phyloP scores from a whole-genome alignment of 2,113 vertebrate species.

The Sebastes schlegelii region DNA sequence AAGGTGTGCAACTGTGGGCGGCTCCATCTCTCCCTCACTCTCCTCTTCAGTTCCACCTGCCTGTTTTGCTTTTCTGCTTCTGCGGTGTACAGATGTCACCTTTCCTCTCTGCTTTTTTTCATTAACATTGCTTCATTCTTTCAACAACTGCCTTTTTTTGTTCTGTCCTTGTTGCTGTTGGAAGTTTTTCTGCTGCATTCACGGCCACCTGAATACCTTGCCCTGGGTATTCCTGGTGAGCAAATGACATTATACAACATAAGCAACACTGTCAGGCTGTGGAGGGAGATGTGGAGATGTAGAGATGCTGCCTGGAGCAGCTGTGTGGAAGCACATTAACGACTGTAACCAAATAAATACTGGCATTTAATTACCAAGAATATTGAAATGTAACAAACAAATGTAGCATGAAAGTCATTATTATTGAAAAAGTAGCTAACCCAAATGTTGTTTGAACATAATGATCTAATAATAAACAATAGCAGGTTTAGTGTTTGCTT shows the following conservation, averaged over 20 bases:
- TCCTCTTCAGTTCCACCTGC: slow-evolving; percentile 2
- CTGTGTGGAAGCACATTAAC: slow-evolving; percentile 17
- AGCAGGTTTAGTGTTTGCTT: neutral
- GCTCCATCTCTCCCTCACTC: slow-evolving; percentile 9
- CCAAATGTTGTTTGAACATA: slow-evolving; percentile 19
- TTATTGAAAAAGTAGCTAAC: slow-evolving; percentile 7
- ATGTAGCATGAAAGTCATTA: slow-evolving; percentile 16
- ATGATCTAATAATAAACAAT: slow-evolving; percentile 2
- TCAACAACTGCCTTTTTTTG: slow-evolving; percentile 1
- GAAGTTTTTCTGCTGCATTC: slow-evolving; percentile 4
- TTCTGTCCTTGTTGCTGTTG: neutral
- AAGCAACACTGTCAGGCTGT: slow-evolving; percentile 3
- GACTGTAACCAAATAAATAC: slow-evolving; percentile 31
- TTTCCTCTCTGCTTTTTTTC: slow-evolving; percentile 14
- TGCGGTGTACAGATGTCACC: slow-evolving; percentile 19
- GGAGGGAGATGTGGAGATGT: slow-evolving; percentile 5
- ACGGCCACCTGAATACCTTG: slow-evolving; percentile 5
- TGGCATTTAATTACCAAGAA: slow-evolving; percentile 5
- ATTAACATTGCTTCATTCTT: neutral
- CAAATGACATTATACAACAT: slow-evolving; percentile 22
- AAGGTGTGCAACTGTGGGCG: neutral
- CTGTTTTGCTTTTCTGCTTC: slow-evolving; percentile 16
- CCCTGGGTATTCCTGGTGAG: slow-evolving; percentile 1
- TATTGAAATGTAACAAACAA: slow-evolving; percentile 19
- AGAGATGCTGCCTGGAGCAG: slow-evolving; percentile 25